These are phyloP conservation scores for Entelurus aequoreus DNA, from an alignment of 2,113 vertebrate species.

Conservation along the genomic window DNA sequence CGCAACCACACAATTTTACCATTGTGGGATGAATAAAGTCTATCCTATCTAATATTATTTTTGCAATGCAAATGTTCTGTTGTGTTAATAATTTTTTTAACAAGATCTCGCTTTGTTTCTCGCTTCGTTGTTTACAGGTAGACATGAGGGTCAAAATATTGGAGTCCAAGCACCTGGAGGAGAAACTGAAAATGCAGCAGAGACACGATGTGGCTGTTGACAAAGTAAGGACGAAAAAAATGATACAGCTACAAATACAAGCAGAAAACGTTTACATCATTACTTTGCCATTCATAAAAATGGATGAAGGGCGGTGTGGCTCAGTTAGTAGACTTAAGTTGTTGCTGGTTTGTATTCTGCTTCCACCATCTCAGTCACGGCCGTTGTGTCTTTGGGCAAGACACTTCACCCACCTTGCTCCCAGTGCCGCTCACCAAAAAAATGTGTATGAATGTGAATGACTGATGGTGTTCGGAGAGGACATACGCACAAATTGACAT, in stretches of 20 bases:
- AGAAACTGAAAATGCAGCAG: constrained; percentile 88
- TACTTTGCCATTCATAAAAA: not conserved
- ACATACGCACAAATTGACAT: too few species aligned
- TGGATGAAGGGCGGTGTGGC: not conserved
- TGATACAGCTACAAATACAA: not conserved
- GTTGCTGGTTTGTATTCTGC: too few species aligned
- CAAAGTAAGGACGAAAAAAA: constrained; percentile 73
- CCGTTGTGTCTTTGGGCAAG: too few species aligned
- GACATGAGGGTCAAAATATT: constrained; percentile 82
- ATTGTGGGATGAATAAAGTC: too few species aligned
- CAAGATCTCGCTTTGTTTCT: not conserved
- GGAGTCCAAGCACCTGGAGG: constrained; percentile 88
- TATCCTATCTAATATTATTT: not conserved
- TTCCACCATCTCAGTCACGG: too few species aligned
- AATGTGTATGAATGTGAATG: too few species aligned
- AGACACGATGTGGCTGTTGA: constrained; percentile 87
- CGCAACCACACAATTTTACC: too few species aligned
- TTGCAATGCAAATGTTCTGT: not conserved
- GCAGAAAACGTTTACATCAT: too few species aligned
- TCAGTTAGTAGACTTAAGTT: too few species aligned
- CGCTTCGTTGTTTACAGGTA: constrained; percentile 61
- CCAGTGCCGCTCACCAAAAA: too few species aligned
- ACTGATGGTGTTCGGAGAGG: too few species aligned
- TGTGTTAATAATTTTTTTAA: not conserved
- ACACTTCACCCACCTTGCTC: too few species aligned